Evolutionary conservation across 2,113 vertebrate species (phyloP), one percentile per base, ranked within the genome.

Genomic region (Callopanchax toddi): DNA sequence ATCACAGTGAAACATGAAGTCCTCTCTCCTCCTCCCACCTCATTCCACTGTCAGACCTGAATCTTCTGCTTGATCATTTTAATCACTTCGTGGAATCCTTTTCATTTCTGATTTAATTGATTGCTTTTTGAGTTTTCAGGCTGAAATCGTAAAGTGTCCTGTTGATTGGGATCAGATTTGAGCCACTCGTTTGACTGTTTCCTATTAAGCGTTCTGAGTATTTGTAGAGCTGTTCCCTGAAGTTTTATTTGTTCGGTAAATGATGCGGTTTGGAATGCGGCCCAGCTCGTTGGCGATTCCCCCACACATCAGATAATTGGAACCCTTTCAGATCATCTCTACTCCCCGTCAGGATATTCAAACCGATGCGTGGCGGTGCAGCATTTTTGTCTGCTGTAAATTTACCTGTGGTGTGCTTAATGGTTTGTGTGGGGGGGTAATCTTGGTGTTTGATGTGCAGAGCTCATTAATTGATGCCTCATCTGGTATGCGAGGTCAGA

Each of bases 401-500:
- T 71, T 71, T 81, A 53, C 34, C 53, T 5, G 20, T 57, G 60
- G 26, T 15, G 44, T 52, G 76, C 71, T 83, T 76, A 74, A 82
- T 78, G 73, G 64, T 76, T 74, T 56, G 76, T 57, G 79, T 32
- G 29, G n/a, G 57, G 76, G 53, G 74, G 69, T 12, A 49, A 76
- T 78, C 48, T 66, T 48, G 68, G 77, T 59, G 77, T 89, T 87
- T 89, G 87, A 91, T 87, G 86, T 86, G 67, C 68, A 73, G 69
- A 74, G 73, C 87, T 89, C 82, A 67, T 91, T 91, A 91, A 84
- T 89, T 61, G 82, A 84, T 79, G 82, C 85, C 81, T 87, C 73
- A 60, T 74, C 87, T 81, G 88, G 90, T 79, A 89, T 91, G 85
- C 83, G 68, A 89, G 88, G 89, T 89, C 89, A 87, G 52, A 48